Evolutionary conservation across 2,888 invertebrate genomes (phyloP).

Genomic region (Callosobruchus maculatus): DNA sequence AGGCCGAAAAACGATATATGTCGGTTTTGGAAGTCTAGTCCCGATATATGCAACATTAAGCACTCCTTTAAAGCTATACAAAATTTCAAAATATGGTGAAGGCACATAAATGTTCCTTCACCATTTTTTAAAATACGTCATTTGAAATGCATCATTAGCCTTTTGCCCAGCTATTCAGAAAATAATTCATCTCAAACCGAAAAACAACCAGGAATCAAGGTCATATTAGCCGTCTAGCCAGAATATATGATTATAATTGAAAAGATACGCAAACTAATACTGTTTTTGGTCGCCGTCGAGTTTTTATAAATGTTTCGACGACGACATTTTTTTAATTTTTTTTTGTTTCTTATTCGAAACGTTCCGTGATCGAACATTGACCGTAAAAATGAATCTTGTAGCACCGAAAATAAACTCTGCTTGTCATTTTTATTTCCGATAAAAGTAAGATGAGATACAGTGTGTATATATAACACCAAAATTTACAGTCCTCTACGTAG

Average conservation of each 20-base stretch:
- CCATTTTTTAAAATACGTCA: too few species aligned
- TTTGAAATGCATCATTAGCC: too few species aligned
- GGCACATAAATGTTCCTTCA: too few species aligned
- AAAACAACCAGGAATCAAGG: not conserved
- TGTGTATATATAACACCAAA: too few species aligned
- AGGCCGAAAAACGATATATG: too few species aligned
- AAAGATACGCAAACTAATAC: conserved; percentile 24
- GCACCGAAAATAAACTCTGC: not conserved
- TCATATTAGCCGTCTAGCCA: not conserved
- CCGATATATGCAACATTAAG: too few species aligned
- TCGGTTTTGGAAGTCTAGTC: too few species aligned
- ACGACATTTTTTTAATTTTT: conserved; percentile 23
- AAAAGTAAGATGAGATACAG: not conserved
- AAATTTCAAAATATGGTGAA: too few species aligned
- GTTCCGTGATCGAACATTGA: conserved; percentile 9
- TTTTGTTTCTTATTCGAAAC: conserved; percentile 24
- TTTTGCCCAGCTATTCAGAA: not conserved
- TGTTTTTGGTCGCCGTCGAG: conserved; percentile 28
- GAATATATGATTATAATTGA: not conserved
- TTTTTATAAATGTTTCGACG: conserved; percentile 38
- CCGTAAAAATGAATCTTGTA: conserved; percentile 1
- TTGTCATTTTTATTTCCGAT: not conserved
- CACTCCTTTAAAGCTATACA: too few species aligned
- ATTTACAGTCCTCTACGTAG: too few species aligned
- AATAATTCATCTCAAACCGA: not conserved